phyloP scores from a whole-genome alignment of 1,140 invertebrate genomes.

The Chelonus insularis region DNA sequence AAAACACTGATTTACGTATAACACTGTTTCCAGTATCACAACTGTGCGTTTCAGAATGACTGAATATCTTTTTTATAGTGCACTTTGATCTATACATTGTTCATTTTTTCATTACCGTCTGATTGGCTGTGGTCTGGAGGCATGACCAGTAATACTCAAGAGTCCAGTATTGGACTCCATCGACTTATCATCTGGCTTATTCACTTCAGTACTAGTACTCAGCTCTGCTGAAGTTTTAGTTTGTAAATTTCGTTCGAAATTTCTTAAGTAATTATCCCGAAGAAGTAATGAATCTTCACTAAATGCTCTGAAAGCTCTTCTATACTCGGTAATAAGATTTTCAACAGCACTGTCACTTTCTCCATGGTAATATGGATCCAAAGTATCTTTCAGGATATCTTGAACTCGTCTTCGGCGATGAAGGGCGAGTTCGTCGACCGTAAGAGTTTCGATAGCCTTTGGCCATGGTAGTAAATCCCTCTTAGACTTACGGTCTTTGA shows the following conservation, averaged over 20 bases:
- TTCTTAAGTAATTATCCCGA: neutral
- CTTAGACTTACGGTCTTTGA: slow-evolving; percentile 37
- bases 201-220: neutral
- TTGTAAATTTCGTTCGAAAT: neutral
- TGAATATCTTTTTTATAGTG: too few relatives aligned
- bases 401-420: slow-evolving; percentile 58
- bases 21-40: too few relatives aligned
- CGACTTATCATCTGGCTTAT: slow-evolving; percentile 8
- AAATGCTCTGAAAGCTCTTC: slow-evolving; percentile 42
- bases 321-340: slow-evolving; percentile 48
- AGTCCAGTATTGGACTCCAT: slow-evolving; percentile 35
- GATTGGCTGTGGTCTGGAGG: slow-evolving; percentile 24
- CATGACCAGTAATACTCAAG: slow-evolving; percentile 22
- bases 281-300: slow-evolving; percentile 39
- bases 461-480: slow-evolving; percentile 46
- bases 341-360: slow-evolving; percentile 30
- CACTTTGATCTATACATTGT: too few relatives aligned
- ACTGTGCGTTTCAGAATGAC: too few relatives aligned
- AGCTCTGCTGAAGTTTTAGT: neutral
- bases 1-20: too few relatives aligned
- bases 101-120: slow-evolving; percentile 36
- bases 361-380: slow-evolving; percentile 31
- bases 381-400: slow-evolving; percentile 47
- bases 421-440: slow-evolving; percentile 61
- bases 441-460: slow-evolving; percentile 58